Percentiles rank a stretch among this genome's conserved stretches.
Evolutionary conservation across 2,888 invertebrate species (phyloP).

Genomic region (Drosophila meridiana): DNA sequence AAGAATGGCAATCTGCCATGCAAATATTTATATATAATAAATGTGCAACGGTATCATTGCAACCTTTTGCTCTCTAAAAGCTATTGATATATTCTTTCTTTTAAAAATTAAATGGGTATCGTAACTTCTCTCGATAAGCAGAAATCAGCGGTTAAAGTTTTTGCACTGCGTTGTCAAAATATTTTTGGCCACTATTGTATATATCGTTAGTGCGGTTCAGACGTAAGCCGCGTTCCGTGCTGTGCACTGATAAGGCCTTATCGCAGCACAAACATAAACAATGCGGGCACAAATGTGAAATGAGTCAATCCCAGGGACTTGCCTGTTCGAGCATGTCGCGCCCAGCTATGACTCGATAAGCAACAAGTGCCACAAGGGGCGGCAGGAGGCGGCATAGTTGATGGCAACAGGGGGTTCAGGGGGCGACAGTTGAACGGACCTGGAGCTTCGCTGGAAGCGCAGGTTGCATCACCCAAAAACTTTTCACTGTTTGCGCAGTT

Average conservation of each 20-base stretch:
- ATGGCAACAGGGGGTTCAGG: constrained; percentile 1
- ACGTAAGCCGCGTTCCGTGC: constrained; percentile 8
- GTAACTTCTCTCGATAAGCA: too few relatives aligned
- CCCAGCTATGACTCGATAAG: constrained; percentile 38
- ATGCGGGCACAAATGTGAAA: constrained; percentile 41
- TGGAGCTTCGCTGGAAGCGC: constrained; percentile 28
- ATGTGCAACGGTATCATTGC: too few relatives aligned
- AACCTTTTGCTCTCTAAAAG: too few relatives aligned
- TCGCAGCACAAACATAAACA: constrained; percentile 34
- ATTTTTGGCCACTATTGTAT: too few relatives aligned
- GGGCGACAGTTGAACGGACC: neutral
- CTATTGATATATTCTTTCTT: too few relatives aligned
- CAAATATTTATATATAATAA: too few relatives aligned
- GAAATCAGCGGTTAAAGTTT: too few relatives aligned
- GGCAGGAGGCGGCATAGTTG: neutral
- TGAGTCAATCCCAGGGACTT: constrained; percentile 28
- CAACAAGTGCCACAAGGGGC: constrained; percentile 34
- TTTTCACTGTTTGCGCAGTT: neutral
- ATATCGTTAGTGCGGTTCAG: constrained; percentile 21
- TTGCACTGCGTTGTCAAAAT: too few relatives aligned
- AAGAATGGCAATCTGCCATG: too few relatives aligned
- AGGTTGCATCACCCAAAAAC: constrained; percentile 40
- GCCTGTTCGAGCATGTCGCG: constrained; percentile 49
- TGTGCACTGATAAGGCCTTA: constrained; percentile 36
- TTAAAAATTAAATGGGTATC: too few relatives aligned